Evolutionary conservation across 2,888 invertebrate species (phyloP).

Genomic region (Rosalia funebris): DNA sequence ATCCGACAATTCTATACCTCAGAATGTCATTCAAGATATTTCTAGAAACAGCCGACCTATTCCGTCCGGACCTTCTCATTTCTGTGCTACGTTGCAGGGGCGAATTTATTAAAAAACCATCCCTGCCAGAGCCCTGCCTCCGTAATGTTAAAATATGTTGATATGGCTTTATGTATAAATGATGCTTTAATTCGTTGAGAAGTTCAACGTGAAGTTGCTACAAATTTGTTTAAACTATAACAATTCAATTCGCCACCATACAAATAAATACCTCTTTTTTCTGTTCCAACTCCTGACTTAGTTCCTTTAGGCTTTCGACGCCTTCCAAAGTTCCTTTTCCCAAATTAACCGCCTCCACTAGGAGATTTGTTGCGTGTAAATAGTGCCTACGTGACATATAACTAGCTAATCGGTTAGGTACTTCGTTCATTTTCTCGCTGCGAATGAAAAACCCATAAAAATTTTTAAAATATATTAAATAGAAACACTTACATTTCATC

Average conservation of each 20-base stretch:
- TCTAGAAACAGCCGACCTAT: constrained; percentile 67
- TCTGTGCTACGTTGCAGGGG: constrained; percentile 71
- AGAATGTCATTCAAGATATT: constrained; percentile 65
- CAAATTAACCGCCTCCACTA: constrained; percentile 75
- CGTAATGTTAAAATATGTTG: constrained; percentile 64
- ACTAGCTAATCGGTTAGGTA: constrained; percentile 74
- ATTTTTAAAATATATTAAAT: not conserved
- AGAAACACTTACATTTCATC: constrained; percentile 81
- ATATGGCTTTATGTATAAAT: constrained; percentile 71
- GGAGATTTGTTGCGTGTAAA: constrained; percentile 83
- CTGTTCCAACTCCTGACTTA: constrained; percentile 78
- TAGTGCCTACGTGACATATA: constrained; percentile 80
- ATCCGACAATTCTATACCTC: constrained; percentile 36
- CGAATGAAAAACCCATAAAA: not conserved
- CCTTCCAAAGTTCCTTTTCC: constrained; percentile 79
- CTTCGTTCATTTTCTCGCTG: constrained; percentile 80
- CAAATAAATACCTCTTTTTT: constrained; percentile 68
- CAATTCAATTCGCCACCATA: not conserved
- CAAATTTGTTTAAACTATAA: constrained; percentile 32
- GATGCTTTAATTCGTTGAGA: constrained; percentile 76
- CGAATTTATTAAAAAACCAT: constrained; percentile 62
- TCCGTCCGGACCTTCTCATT: constrained; percentile 68
- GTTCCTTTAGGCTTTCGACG: constrained; percentile 85
- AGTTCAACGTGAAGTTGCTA: constrained; percentile 76
- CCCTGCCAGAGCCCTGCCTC: constrained; percentile 71